Conservation (phyloP, 2,888 invertebrate genomes). For the Phoronis australis region DNA sequence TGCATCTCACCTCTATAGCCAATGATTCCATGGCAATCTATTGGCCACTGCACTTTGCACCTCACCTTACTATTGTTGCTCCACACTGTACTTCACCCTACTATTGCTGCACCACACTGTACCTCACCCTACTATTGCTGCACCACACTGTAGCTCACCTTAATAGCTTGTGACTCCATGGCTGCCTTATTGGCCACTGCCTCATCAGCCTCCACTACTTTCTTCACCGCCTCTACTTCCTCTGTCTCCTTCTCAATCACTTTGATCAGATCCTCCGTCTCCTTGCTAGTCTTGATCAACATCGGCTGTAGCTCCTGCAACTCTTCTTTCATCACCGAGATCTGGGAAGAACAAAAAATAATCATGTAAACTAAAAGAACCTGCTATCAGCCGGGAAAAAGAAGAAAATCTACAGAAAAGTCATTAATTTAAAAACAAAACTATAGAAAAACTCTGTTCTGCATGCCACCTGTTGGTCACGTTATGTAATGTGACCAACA, state of each 20-base stretch:
- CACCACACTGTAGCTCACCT: slow-evolving; percentile 30
- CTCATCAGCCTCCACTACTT: slow-evolving; percentile 46
- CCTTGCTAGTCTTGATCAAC: slow-evolving; percentile 44
- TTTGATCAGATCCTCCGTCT: slow-evolving; percentile 48
- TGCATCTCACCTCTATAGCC: too few species aligned
- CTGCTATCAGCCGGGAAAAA: background rate
- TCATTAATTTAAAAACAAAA: too few species aligned
- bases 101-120: too few species aligned
- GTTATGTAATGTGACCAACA: too few species aligned
- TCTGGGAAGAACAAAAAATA: slow-evolving; percentile 16
- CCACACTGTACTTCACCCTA: too few species aligned
- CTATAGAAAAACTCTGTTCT: too few species aligned
- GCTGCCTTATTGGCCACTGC: slow-evolving; percentile 46
- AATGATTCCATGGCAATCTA: too few species aligned
- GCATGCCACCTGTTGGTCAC: too few species aligned
- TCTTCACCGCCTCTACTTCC: slow-evolving; percentile 46
- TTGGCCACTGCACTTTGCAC: too few species aligned
- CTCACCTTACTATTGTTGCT: too few species aligned
- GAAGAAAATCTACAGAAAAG: too few species aligned
- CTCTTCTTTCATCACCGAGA: slow-evolving; percentile 47
- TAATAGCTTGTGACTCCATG: slow-evolving; percentile 45
- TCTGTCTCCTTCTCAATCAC: slow-evolving; percentile 47
- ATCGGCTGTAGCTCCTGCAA: slow-evolving; percentile 47
- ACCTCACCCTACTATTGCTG: too few species aligned
- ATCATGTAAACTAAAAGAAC: background rate